phyloP scores from a whole-genome alignment of 2,888 invertebrate species.

The Dicyrtoma fusca region DNA sequence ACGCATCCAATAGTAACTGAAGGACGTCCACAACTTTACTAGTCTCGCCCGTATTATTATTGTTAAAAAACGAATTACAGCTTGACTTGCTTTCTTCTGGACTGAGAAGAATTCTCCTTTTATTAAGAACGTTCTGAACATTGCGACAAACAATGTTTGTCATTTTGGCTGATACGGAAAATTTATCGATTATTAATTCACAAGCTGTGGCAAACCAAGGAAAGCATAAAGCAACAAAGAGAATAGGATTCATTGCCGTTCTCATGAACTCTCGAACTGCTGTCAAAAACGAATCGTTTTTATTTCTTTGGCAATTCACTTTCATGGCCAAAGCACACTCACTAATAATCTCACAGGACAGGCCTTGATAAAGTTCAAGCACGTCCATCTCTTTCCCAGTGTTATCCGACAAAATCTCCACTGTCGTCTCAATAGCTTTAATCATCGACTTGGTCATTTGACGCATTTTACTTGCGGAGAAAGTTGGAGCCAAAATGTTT shows the following conservation, averaged over 20 bases:
- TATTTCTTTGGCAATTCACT: slow-evolving; percentile 59
- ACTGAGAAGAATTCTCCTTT: slow-evolving; percentile 51
- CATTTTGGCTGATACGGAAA: slow-evolving; percentile 58
- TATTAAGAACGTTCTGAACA: slow-evolving; percentile 56
- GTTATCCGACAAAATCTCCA: slow-evolving; percentile 59
- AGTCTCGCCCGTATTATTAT: neutral
- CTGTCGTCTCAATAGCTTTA: slow-evolving; percentile 59
- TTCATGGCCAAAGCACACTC: slow-evolving; percentile 62
- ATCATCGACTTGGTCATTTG: slow-evolving; percentile 61
- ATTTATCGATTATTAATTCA: slow-evolving; percentile 53
- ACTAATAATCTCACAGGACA: slow-evolving; percentile 63
- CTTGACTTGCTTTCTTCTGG: neutral
- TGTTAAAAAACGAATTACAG: neutral
- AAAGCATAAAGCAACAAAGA: slow-evolving; percentile 57
- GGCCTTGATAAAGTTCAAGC: slow-evolving; percentile 61
- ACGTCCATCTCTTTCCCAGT: slow-evolving; percentile 59
- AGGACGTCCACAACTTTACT: slow-evolving; percentile 58
- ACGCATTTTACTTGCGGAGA: slow-evolving; percentile 62
- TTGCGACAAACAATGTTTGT: slow-evolving; percentile 58
- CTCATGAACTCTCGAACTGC: slow-evolving; percentile 58
- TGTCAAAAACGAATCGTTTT: slow-evolving; percentile 59
- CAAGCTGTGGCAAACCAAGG: slow-evolving; percentile 53
- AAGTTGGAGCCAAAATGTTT: slow-evolving; percentile 62
- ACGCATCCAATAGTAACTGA: slow-evolving; percentile 61
- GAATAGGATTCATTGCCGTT: slow-evolving; percentile 57